Base-by-base conservation (phyloP, 2,888 invertebrate genomes). In the Lasioglossum oenotherae region DNA sequence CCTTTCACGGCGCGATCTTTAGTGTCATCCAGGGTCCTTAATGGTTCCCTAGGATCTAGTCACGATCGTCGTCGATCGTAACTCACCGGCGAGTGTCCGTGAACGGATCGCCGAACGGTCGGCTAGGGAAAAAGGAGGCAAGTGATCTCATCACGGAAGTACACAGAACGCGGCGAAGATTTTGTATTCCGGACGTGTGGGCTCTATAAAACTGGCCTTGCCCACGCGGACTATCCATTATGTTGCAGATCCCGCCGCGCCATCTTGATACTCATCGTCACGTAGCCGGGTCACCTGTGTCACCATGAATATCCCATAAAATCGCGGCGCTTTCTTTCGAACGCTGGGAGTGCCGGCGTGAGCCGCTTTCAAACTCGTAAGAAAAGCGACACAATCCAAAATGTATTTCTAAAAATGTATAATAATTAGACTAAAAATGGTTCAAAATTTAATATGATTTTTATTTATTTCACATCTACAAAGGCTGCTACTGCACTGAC, bases 121-220 rank as follows among this genome's bases (percentile, higher is more conserved):
- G 67, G 60, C 12, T 10, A 75, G 41, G 14, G 35, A 57, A 71
- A 57, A 44, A 71, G 46, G n/a, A 76, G 49, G 23, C 74, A 73
- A 75, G 71, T 81, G 82, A 88, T 82, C 80, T 80, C 81, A 88
- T 90, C 87, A 69, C 90, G 87, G 90, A 90, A 90, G 87, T 90
- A 38, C 38, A 53, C 4, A 46, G 46, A 49, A 27, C 31, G 46
- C 60, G 53, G 49, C 49, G 38, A 41, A 31, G 46, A 78, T 88
- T 87, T 64, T 74, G 85, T 89, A 90, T 91, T 89, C 87, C 79
- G 78, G 64, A 64, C 87, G 84, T 84, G 81, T 85, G 84, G 81
- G 81, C 74, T 78, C 84, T 80, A 83, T 89, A 91, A 90, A 91
- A 89, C 85, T 87, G 75, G 84, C 85, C 86, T 57, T 84, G 82